phyloP scores from a whole-genome alignment of 2,797 vertebrate genomes.

The Sebastes taczanowskii region DNA sequence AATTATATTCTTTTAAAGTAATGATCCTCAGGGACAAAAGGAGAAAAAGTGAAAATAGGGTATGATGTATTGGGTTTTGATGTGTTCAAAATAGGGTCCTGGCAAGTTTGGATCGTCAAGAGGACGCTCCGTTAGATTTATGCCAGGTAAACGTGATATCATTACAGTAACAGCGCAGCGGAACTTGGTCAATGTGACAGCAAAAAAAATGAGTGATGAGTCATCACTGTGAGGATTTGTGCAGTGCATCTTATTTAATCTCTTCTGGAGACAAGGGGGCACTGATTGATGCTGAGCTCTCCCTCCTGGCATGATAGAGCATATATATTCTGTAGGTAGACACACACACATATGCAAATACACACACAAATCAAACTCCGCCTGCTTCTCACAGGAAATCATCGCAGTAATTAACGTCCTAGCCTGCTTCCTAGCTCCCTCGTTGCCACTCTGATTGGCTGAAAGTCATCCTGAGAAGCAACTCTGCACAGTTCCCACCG shows the following conservation, averaged over 20 bases:
- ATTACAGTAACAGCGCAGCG: constrained; percentile 10
- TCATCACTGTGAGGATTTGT: constrained; percentile 38
- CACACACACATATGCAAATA: constrained; percentile 16
- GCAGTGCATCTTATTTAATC: constrained; percentile 54
- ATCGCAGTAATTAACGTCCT: constrained; percentile 74
- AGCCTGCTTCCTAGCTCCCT: constrained; percentile 57
- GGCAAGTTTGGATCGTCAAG: constrained; percentile 2
- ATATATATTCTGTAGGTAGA: constrained; percentile 39
- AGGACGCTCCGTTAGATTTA: neutral
- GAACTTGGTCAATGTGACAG: constrained; percentile 28
- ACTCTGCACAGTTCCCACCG: constrained; percentile 54
- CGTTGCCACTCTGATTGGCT: constrained; percentile 68
- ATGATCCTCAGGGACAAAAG: constrained; percentile 40
- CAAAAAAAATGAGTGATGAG: constrained; percentile 36
- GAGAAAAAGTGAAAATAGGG: constrained; percentile 35
- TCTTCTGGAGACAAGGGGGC: constrained; percentile 52
- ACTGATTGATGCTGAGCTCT: constrained; percentile 51
- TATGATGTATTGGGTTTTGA: constrained; percentile 38
- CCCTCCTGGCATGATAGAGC: constrained; percentile 33
- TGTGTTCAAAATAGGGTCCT: constrained; percentile 31
- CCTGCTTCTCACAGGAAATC: constrained; percentile 74
- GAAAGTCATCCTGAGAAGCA: constrained; percentile 62
- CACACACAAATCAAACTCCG: constrained; percentile 62
- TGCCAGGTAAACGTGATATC: neutral
- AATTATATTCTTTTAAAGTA: constrained; percentile 48